Conservation (phyloP, 2,888 invertebrate species). For the Synanthedon myopaeformis region DNA sequence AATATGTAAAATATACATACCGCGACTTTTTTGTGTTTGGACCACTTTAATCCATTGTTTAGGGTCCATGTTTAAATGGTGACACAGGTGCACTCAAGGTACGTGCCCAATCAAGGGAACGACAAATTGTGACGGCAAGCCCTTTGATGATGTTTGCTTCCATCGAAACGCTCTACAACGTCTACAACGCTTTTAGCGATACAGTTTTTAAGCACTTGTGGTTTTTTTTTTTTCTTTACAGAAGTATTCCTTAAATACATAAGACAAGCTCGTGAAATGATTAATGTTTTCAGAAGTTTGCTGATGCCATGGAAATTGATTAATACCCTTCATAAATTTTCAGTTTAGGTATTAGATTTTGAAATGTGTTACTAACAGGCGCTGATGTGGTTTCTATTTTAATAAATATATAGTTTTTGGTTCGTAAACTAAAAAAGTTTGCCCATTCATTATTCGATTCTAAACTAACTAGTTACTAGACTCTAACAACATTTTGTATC, state of each 20-base stretch:
- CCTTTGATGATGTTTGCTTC: conserved; percentile 51
- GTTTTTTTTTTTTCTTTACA: neutral
- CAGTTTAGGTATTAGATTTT: too few species aligned
- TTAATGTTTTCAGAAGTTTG: too few species aligned
- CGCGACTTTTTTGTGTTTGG: conserved; percentile 6
- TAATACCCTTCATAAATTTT: too few species aligned
- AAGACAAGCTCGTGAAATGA: neutral
- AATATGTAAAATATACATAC: too few species aligned
- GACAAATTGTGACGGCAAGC: conserved; percentile 41
- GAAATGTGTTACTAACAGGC: too few species aligned
- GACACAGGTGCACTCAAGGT: conserved; percentile 46
- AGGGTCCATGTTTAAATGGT: conserved; percentile 45
- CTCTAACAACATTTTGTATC: too few species aligned
- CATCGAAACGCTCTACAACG: neutral
- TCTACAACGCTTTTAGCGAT: neutral
- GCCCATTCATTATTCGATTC: too few species aligned
- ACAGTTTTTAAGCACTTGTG: neutral
- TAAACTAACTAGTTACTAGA: too few species aligned
- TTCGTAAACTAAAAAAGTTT: too few species aligned
- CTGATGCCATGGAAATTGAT: too few species aligned
- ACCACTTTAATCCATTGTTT: conserved; percentile 41
- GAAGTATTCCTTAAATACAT: neutral
- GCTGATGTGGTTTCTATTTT: too few species aligned
- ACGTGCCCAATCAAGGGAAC: conserved; percentile 55
- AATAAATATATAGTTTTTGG: too few species aligned